Conservation (phyloP, 2,113 vertebrate genomes). For the Nycticorax nycticorax region DNA sequence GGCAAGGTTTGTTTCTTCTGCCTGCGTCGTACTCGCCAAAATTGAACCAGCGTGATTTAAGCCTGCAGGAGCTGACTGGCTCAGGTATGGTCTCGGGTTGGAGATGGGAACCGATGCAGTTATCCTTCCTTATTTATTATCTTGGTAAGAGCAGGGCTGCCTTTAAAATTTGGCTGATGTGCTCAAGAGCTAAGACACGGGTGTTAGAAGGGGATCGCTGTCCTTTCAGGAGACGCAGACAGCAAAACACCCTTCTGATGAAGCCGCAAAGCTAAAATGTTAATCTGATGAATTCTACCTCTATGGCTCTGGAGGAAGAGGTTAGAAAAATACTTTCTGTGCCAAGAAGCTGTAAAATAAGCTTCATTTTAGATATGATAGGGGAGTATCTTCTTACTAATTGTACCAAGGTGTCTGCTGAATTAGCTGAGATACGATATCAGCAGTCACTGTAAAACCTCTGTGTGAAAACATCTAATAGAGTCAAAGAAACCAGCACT, state of each 20-base stretch:
- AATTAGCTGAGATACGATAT: conserved; percentile 37
- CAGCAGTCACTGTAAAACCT: conserved; percentile 8
- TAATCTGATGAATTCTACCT: conserved; percentile 63
- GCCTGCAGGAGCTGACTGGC: not conserved
- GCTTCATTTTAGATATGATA: conserved; percentile 39
- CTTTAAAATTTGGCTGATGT: not conserved
- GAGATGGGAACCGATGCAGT: not conserved
- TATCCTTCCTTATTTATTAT: not conserved
- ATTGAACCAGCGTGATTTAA: not conserved
- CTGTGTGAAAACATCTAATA: conserved; percentile 29
- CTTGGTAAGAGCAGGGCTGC: not conserved
- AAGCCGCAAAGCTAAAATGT: conserved; percentile 12
- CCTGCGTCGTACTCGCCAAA: not conserved
- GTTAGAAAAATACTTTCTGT: conserved; percentile 55
- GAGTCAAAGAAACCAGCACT: not conserved
- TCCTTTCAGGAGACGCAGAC: not conserved
- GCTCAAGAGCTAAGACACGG: fast-evolving
- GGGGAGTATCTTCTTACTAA: conserved; percentile 64
- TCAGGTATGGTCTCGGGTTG: not conserved
- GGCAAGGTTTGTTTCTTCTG: not conserved
- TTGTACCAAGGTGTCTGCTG: conserved; percentile 49
- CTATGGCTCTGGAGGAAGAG: conserved; percentile 18
- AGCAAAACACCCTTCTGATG: conserved; percentile 4
- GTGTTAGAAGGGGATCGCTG: not conserved
- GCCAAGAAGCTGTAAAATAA: conserved; percentile 55